A percentile compares a stretch with the other conserved stretches of the same genome.
Conservation (phyloP, 2,113 vertebrate genomes). For the Numida meleagris region DNA sequence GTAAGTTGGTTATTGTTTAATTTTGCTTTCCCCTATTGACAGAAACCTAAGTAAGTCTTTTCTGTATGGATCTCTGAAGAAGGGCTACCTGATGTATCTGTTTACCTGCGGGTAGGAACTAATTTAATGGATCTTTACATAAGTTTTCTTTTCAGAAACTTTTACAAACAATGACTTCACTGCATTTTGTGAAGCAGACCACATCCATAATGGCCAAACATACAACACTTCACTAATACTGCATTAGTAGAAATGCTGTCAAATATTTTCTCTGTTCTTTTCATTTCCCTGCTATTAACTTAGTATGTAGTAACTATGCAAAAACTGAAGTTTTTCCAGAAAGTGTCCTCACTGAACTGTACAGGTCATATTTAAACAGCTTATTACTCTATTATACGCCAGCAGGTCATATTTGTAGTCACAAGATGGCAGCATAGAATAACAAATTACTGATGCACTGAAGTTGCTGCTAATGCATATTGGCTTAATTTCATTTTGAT, state of each 20-base stretch:
- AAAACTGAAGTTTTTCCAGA: background rate
- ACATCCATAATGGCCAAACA: background rate
- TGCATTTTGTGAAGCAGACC: too few relatives aligned
- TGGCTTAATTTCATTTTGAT: background rate
- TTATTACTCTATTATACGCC: background rate
- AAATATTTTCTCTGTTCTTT: background rate
- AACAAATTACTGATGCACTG: background rate
- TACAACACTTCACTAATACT: background rate
- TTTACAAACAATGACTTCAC: background rate
- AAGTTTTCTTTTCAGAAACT: background rate
- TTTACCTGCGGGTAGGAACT: background rate
- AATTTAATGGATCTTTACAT: background rate
- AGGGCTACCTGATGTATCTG: background rate
- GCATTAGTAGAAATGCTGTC: background rate
- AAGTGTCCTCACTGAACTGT: background rate
- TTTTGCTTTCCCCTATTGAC: background rate
- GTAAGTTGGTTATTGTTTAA: background rate
- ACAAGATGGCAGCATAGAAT: slow-evolving; percentile 76
- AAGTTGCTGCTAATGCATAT: accelerated
- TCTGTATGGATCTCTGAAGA: background rate
- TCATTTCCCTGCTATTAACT: background rate
- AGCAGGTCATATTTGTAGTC: background rate
- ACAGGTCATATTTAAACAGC: accelerated
- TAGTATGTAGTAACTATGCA: background rate
- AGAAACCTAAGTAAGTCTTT: background rate